Conservation (phyloP, 2,113 vertebrate species). For the Phalacrocorax brasilianus region DNA sequence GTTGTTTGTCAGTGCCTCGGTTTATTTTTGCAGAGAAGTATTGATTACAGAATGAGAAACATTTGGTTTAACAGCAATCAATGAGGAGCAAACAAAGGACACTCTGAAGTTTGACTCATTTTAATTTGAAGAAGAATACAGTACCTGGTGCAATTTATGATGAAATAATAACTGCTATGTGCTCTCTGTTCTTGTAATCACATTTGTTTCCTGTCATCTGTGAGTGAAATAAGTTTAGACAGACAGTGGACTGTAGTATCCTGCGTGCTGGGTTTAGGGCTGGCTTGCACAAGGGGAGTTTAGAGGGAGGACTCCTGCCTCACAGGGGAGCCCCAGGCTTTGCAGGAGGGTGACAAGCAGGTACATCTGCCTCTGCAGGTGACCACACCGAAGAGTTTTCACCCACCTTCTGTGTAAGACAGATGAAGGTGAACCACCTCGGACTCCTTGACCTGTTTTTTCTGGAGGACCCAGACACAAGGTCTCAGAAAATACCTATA, state of each 20-base stretch:
- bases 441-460: neutral
- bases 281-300: neutral
- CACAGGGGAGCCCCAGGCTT: accelerated
- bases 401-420: neutral
- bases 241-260: neutral
- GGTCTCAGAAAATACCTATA: neutral
- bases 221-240: neutral
- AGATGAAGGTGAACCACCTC: neutral
- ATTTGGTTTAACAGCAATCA: conserved; percentile 74
- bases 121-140: conserved; percentile 44
- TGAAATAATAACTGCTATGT: neutral
- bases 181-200: neutral
- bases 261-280: neutral
- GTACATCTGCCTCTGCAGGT: neutral
- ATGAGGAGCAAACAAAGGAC: conserved; percentile 71
- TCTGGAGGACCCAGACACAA: neutral
- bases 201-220: neutral
- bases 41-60: conserved; percentile 77
- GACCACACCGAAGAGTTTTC: neutral
- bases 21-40: conserved; percentile 72
- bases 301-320: neutral
- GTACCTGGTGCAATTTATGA: conserved; percentile 3
- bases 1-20: conserved; percentile 70
- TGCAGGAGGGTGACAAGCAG: neutral
- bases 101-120: conserved; percentile 66